Percentiles rank a stretch among this genome's conserved stretches.
Conservation (phyloP, 2,797 vertebrate species). For the Anguilla anguilla region DNA sequence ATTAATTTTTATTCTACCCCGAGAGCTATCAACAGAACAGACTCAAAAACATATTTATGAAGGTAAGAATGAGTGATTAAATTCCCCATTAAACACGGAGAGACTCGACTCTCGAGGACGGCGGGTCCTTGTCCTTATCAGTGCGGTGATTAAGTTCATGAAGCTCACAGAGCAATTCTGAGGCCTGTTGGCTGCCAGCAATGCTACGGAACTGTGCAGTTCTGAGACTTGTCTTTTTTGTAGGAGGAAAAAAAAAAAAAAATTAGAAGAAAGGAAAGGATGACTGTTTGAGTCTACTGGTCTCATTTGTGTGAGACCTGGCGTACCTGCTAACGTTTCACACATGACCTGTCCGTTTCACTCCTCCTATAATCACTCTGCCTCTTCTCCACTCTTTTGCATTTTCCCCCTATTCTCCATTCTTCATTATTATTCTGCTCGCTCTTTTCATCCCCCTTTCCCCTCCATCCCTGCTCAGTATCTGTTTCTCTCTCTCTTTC, state of each 20-base stretch:
- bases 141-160: neutral
- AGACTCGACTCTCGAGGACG: neutral
- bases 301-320: neutral
- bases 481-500: slow-evolving; percentile 53
- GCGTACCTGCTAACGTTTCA: neutral
- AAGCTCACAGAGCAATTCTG: neutral
- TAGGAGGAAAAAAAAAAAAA: neutral
- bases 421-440: neutral
- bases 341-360: neutral
- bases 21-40: neutral
- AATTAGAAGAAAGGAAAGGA: neutral
- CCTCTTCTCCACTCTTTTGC: neutral
- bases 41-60: slow-evolving; percentile 1
- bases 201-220: no score
- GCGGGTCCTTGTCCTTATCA: neutral
- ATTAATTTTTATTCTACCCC: slow-evolving; percentile 13
- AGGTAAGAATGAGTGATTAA: neutral
- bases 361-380: neutral
- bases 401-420: neutral
- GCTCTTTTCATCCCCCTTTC: slow-evolving; percentile 39
- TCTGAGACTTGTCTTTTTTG: neutral
- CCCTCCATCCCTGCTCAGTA: slow-evolving; percentile 39
- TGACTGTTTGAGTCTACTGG: neutral
- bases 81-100: neutral
- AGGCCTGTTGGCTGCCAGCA: neutral